Evolutionary conservation across 2,888 invertebrate genomes (phyloP), one percentile per base, ranked within the genome.

Genomic region (Drosophila longiperda): DNA sequence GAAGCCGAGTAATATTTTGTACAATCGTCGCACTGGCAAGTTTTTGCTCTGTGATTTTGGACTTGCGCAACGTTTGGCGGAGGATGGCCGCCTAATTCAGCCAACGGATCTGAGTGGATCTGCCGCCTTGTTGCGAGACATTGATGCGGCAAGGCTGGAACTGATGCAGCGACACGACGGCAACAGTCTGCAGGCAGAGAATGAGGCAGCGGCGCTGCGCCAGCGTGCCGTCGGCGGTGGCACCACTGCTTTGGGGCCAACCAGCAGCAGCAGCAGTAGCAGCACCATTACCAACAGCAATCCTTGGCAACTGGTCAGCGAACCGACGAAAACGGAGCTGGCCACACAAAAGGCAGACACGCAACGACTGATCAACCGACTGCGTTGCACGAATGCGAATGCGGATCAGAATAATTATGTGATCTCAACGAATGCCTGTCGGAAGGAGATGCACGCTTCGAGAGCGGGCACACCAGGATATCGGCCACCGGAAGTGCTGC

Each of bases 391-490:
- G 95, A 96, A 92, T 92, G 93, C 63, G 96, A 97, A 92, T 94
- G 93, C 89, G 95, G 95, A 52, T 94, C 95, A 91, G 92, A 95
- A 32, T 93, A 95, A 62, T 93, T 96, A 69, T 96, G 97, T 93
- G 93, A 94, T 52, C 59, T 94, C 42, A 96, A 96, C 91, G 11
- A 82, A 78, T 71, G 94, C 15, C 96, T 96, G 90, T 83, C 94
- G 95, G 82, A 95, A 95, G 74, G 94, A 94, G 49, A 95, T 96
- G 82, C 94, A 95, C 64, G 97, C 97, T 26, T 95, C 97, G 1
- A 94, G 98, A 85, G 98, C 98, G 65, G 98, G 98, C 77, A 98
- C 98, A 48, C 97, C 97, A 57, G 98, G 98, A 20, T 98, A 97
- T 93, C 94, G 98, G 33, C 97, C 98, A 63, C 98, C 98, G 0